Evolutionary conservation across 2,113 vertebrate genomes (phyloP).

Genomic region (Semnornis frantzii): DNA sequence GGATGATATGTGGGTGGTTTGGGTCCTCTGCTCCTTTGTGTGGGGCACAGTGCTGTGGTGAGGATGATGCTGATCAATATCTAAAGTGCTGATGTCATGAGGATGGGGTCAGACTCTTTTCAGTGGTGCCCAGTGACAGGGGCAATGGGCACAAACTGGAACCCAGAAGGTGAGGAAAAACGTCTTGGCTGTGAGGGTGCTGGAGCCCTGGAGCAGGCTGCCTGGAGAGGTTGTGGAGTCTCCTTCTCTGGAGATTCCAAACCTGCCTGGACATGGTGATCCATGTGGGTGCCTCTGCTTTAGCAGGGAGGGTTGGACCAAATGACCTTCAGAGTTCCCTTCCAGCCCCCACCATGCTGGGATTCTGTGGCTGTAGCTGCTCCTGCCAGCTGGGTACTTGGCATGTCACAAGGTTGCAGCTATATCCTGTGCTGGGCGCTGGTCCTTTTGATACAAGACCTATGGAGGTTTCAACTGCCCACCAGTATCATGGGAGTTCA

Average conservation of each 20-base stretch:
- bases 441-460: rapidly evolving
- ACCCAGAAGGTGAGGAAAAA: background rate
- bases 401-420: background rate
- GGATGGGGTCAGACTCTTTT: background rate
- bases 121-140: too few relatives aligned
- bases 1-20: background rate
- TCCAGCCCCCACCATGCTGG: background rate
- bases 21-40: rapidly evolving
- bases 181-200: background rate
- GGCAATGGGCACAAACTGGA: background rate
- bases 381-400: background rate
- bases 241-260: background rate
- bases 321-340: background rate
- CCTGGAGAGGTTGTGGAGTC: background rate
- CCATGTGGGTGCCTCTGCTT: background rate
- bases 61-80: background rate
- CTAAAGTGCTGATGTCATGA: background rate
- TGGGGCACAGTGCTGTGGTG: rapidly evolving
- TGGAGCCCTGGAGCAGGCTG: background rate
- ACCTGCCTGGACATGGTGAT: background rate
- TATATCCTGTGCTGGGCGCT: rapidly evolving
- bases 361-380: background rate
- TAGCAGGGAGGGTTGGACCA: background rate
- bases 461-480: background rate
- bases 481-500: background rate